Evolutionary conservation across 2,888 invertebrate species (phyloP), one percentile per base, ranked within the genome.

Genomic region (Plagiodera versicolora): DNA sequence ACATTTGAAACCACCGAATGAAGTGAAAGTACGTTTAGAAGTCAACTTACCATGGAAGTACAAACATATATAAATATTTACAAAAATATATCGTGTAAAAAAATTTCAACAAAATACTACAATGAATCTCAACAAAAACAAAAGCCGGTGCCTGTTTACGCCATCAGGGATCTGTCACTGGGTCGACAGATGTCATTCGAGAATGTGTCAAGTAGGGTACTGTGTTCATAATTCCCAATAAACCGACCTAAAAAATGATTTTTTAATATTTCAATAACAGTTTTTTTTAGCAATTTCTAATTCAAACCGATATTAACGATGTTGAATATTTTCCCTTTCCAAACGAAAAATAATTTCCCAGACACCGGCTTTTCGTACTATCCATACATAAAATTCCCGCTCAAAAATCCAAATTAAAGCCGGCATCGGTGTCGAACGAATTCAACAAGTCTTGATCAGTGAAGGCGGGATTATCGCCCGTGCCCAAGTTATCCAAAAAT

Each of bases 361-460:
- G 39, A 39, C 6, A 39, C 39, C 39, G 39, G 14, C 39, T 39
- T 39, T 39, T 39, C 39, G 39, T 1, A 3, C 2, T 4, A 3
- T 14, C 39, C 24, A 6, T 5, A 24, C 24, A 24, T 24, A 24
- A 11, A 32, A 32, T 32, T 51, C 30, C 30, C 24, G 30, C 14
- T 16, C 69, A 76, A 69, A 76, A 75, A 71, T 75, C 76, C 65
- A 90, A 82, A 80, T 87, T 89, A 71, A 89, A 88, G 61, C 83
- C 82, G 66, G 86, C 85, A 74, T 88, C 87, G 74, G 88, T 88
- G 75, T 94, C 94, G 73, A 94, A 86, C 56, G 92, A 92, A 81
- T 89, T 92, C 72, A 93, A 84, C 66, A 93, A 82, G 77, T 93
- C 93, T 78, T 92, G 91, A 61, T 92, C 91, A 72, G 90, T 88